Evolutionary conservation across 2,113 vertebrate species (phyloP).

Genomic region (Manacus vitellinus): DNA sequence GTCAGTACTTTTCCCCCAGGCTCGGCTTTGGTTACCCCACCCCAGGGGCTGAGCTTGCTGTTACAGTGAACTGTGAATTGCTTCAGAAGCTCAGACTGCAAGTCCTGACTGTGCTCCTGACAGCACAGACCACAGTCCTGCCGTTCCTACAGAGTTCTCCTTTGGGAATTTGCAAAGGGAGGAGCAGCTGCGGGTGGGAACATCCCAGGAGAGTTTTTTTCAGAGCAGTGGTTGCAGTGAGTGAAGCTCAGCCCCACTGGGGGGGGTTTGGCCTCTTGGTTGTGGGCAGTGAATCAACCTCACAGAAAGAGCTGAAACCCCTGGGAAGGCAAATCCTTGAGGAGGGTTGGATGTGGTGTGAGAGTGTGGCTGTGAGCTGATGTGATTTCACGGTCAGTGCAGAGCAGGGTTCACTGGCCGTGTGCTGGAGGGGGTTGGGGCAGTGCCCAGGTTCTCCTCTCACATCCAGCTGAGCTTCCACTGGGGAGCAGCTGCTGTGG

Average conservation of each 20-base stretch:
- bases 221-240: not conserved
- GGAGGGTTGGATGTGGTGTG: accelerated
- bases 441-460: accelerated
- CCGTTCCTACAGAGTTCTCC: accelerated
- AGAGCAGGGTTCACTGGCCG: not conserved
- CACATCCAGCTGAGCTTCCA: not conserved
- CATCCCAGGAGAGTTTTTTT: not conserved
- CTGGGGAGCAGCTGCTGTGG: not conserved
- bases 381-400: not conserved
- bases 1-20: not conserved
- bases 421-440: not conserved
- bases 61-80: not conserved
- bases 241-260: no score
- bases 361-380: not conserved
- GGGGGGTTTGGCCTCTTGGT: not conserved
- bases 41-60: not conserved
- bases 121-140: no score
- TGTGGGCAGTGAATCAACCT: not conserved
- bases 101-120: not conserved
- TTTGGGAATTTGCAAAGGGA: not conserved
- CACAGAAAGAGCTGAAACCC: not conserved
- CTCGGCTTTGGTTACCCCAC: not conserved
- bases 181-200: not conserved
- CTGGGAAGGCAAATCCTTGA: not conserved
- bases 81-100: not conserved